phyloP scores from a whole-genome alignment of 1,140 invertebrate genomes.

The Diachasma alloeum region DNA sequence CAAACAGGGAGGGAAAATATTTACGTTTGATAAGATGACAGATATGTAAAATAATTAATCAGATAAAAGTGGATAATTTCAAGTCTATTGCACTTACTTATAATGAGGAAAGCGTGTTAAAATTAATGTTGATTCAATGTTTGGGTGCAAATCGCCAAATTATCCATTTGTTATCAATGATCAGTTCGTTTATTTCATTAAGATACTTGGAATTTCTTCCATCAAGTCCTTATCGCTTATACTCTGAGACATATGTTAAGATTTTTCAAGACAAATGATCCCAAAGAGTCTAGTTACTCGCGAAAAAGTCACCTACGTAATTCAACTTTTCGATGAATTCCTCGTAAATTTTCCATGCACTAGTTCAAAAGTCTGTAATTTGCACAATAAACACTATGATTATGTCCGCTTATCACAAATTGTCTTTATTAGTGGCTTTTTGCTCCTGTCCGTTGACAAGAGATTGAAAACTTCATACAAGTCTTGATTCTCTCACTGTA shows the following conservation, averaged over 20 bases:
- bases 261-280: background rate
- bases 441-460: background rate
- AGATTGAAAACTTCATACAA: background rate
- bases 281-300: no score
- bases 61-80: background rate
- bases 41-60: background rate
- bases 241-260: background rate
- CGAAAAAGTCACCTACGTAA: background rate
- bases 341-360: slow-evolving; percentile 1
- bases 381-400: background rate
- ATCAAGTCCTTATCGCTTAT: background rate
- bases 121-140: background rate
- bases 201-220: background rate
- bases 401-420: background rate
- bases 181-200: background rate
- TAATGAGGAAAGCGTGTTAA: background rate
- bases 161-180: background rate
- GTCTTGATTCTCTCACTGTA: background rate
- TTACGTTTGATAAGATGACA: slow-evolving; percentile 12
- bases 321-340: background rate
- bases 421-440: background rate
- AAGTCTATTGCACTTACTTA: background rate
- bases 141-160: background rate
- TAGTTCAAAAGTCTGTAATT: background rate
- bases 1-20: slow-evolving; percentile 10